Percentiles rank a stretch among this genome's conserved stretches.
Evolutionary conservation across 2,113 vertebrate species (phyloP).

Genomic region (Formicarius rufipectus): DNA sequence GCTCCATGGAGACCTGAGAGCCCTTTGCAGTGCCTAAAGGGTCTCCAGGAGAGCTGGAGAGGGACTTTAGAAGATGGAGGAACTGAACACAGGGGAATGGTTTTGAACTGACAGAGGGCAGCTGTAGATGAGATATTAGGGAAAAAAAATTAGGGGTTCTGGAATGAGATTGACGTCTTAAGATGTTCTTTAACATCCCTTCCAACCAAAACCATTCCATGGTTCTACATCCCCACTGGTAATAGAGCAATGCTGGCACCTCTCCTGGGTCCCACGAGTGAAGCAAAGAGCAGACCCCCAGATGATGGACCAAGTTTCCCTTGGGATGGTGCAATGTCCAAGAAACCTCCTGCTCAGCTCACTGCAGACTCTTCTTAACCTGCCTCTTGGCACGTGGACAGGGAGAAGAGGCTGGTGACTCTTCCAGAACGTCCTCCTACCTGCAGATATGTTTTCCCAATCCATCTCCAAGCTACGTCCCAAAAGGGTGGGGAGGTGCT

Average conservation of each 20-base stretch:
- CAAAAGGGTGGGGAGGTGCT: not conserved
- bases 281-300: not conserved
- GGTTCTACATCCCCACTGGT: not conserved
- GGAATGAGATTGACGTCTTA: not conserved
- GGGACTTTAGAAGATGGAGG: accelerated
- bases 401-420: not conserved
- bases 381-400: not conserved
- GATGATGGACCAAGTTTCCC: not conserved
- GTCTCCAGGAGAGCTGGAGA: not conserved
- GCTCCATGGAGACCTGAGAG: not conserved
- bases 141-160: not conserved
- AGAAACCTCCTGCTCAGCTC: not conserved
- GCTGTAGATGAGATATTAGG: too few relatives aligned
- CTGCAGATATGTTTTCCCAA: accelerated
- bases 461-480: not conserved
- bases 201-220: not conserved
- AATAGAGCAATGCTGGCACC: not conserved
- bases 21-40: not conserved
- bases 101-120: not conserved
- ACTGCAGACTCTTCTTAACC: not conserved
- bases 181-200: not conserved
- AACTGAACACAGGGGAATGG: not conserved
- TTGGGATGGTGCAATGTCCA: not conserved
- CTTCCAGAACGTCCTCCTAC: not conserved
- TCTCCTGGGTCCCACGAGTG: accelerated